Base-by-base conservation (phyloP, 1,140 invertebrate species). In the Drosophila bipectinata region DNA sequence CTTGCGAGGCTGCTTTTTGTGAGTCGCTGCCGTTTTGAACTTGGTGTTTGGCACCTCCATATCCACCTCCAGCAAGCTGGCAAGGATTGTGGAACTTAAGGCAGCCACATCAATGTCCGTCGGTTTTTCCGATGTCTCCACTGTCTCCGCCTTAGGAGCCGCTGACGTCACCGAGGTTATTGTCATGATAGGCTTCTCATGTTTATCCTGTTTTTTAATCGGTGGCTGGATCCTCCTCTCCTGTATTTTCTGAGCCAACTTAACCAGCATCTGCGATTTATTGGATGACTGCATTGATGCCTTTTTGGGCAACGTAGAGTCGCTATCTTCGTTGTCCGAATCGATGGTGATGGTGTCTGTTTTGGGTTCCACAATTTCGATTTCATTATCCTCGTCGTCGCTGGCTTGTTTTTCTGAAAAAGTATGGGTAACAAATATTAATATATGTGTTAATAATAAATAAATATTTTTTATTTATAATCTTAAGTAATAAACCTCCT, bases 341-440 rank as follows among this genome's bases (percentile, higher is more conserved):
- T 92, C 91, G 14, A 92, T 83, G 30, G 90, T 91, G n/a, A 92
- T 92, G 1, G 82, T 84, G 39, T 90, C 87, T 8, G 90, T 91
- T 63, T 92, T 90, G 8, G 91, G 91, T 55, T 92, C 91, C 34
- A 92, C 91, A 67, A 92, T 92, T 64, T 91, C 91, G 3, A 92
- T 90, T 63, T 92, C 91, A 32, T 92, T 92, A 45, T 92, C 91
- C 30, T 92, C 91, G 44, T 89, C 91, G 54, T 92, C 91, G 53
- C 90, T 92, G 26, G 91, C 89, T 88, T 92, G 90, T 82, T 92
- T 92, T 4, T 92, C 90, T 91, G 55, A 0, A 79, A 72, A 8
- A 0, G 18, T 1, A 7, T 34, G 21, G 45, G 39, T 47, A 34
- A 34, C 10, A 0, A 30, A 44, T 9, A 9, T 10, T 9, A 37